These are phyloP conservation scores for Lacerta viridis DNA, from an alignment of 2,797 vertebrate genomes.

Conservation along the genomic window DNA sequence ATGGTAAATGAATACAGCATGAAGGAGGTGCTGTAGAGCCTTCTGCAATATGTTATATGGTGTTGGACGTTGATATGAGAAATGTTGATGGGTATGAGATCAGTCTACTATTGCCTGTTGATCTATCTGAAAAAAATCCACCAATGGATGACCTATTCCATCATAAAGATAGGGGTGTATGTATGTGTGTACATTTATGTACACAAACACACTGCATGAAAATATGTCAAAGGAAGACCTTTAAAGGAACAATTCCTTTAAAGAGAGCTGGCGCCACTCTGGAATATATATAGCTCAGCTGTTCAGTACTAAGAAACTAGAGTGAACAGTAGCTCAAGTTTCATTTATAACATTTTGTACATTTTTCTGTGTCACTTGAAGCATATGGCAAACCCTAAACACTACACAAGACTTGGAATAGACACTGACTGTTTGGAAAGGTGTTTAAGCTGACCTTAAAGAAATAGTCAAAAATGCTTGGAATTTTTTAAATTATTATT, in stretches of 20 bases:
- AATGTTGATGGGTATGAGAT: not conserved
- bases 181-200: not conserved
- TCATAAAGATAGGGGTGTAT: not conserved
- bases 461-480: not conserved
- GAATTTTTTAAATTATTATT: not conserved
- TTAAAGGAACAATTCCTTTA: not conserved
- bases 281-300: conserved; percentile 15
- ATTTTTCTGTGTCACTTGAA: conserved; percentile 5
- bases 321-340: conserved; percentile 1
- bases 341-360: conserved; percentile 27
- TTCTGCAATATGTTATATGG: not conserved
- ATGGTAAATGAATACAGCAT: not conserved
- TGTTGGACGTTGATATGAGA: not conserved
- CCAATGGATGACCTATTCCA: not conserved
- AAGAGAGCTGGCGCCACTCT: not conserved
- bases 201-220: not conserved
- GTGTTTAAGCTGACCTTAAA: not conserved
- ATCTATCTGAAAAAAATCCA: not conserved
- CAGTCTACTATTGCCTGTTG: not conserved
- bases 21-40: not conserved
- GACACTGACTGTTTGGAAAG: not conserved
- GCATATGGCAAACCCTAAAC: not conserved
- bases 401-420: not conserved
- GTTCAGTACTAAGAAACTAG: not conserved
- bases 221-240: not conserved